Evolutionary conservation across 1,140 invertebrate genomes (phyloP).

Genomic region (Papilio helenus): DNA sequence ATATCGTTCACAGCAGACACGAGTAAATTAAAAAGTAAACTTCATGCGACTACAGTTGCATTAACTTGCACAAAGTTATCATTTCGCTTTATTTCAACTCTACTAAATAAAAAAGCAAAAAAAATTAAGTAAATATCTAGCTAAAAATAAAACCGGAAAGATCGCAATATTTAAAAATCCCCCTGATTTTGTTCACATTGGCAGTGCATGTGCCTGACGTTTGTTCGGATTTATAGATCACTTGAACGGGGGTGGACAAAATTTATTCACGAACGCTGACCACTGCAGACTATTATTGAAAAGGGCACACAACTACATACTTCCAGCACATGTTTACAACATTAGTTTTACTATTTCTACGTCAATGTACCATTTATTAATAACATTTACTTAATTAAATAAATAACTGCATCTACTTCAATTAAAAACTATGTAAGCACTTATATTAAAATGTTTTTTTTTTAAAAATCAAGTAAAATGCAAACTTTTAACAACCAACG

Average conservation of each 20-base stretch:
- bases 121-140: neutral
- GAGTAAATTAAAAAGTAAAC: neutral
- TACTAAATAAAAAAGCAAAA: neutral
- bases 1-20: neutral
- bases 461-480: neutral
- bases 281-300: neutral
- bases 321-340: neutral
- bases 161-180: neutral
- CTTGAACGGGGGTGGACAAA: slow-evolving; percentile 14
- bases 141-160: neutral
- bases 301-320: slow-evolving; percentile 29
- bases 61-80: neutral
- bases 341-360: too few species aligned
- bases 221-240: slow-evolving; percentile 30
- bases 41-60: neutral
- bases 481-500: neutral
- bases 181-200: neutral
- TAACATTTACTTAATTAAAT: neutral
- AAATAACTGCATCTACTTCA: neutral
- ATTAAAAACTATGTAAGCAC: neutral
- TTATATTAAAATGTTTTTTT: neutral
- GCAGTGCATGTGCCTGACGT: slow-evolving; percentile 23
- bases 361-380: neutral
- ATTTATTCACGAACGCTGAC: slow-evolving; percentile 16
- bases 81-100: neutral